Evolutionary conservation across 2,113 vertebrate genomes (phyloP).

Genomic region (Ranitomeya variabilis): DNA sequence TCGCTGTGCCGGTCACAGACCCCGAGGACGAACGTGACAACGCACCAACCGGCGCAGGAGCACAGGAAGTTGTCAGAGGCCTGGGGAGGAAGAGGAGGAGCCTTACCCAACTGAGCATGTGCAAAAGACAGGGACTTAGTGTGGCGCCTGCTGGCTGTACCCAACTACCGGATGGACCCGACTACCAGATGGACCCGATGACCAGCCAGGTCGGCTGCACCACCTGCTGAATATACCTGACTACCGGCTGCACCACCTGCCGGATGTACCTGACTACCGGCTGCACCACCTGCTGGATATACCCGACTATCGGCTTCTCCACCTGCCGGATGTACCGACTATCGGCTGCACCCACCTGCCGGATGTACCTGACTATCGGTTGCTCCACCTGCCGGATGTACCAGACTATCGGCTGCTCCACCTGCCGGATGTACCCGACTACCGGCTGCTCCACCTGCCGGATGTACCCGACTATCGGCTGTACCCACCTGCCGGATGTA

Average conservation of each 20-base stretch:
- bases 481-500: background rate
- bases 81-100: slow-evolving; percentile 58
- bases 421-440: background rate
- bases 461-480: background rate
- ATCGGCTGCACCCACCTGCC: background rate
- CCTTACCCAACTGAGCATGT: background rate
- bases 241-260: background rate
- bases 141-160: too few species aligned
- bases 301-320: background rate
- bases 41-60: slow-evolving; percentile 77
- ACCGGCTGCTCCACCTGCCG: background rate
- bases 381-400: background rate
- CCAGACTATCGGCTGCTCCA: background rate
- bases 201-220: background rate
- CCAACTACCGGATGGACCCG: too few species aligned
- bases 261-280: background rate
- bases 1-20: slow-evolving; percentile 77
- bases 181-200: too few species aligned
- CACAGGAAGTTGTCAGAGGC: slow-evolving; percentile 73
- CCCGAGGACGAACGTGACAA: slow-evolving; percentile 76
- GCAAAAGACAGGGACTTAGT: too few species aligned
- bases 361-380: background rate
- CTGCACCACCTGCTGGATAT: background rate
- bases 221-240: background rate
- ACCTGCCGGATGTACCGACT: background rate